Conservation (phyloP, 1,140 invertebrate species). For the Teleopsis dalmanni region DNA sequence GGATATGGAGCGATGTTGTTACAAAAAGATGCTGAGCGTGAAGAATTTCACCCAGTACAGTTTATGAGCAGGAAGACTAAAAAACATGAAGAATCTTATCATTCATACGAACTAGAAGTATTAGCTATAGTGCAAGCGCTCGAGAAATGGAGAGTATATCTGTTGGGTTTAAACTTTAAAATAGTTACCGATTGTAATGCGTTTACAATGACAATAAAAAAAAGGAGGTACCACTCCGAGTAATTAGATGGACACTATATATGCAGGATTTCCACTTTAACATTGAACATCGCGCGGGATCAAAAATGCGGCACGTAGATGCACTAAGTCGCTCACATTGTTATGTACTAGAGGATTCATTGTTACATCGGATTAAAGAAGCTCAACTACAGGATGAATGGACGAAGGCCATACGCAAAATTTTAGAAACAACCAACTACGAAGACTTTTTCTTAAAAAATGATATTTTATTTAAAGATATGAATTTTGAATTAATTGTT, state of each 20-base stretch:
- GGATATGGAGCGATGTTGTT: conserved; percentile 28
- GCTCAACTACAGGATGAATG: conserved; percentile 8
- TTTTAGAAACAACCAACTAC: conserved; percentile 3
- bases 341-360: conserved; percentile 9
- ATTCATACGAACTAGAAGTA: conserved; percentile 22
- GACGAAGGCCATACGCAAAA: conserved; percentile 1
- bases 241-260: conserved; percentile 21
- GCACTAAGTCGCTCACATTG: conserved; percentile 17
- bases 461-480: conserved; percentile 8
- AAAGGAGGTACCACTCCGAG: conserved; percentile 11
- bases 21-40: conserved; percentile 18
- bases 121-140: conserved; percentile 13
- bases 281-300: conserved; percentile 20
- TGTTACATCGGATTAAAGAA: conserved; percentile 3
- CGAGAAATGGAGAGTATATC: conserved; percentile 11
- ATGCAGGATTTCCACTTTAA: conserved; percentile 20
- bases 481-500: not conserved
- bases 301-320: conserved; percentile 24
- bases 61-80: conserved; percentile 16
- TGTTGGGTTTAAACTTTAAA: conserved; percentile 6
- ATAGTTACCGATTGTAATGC: conserved; percentile 15
- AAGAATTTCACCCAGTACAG: conserved; percentile 5
- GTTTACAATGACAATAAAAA: conserved; percentile 7
- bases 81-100: conserved; percentile 18
- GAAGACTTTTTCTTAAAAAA: conserved; percentile 2